Conservation (phyloP, 2,888 invertebrate genomes). For the Hedychridium roseum region DNA sequence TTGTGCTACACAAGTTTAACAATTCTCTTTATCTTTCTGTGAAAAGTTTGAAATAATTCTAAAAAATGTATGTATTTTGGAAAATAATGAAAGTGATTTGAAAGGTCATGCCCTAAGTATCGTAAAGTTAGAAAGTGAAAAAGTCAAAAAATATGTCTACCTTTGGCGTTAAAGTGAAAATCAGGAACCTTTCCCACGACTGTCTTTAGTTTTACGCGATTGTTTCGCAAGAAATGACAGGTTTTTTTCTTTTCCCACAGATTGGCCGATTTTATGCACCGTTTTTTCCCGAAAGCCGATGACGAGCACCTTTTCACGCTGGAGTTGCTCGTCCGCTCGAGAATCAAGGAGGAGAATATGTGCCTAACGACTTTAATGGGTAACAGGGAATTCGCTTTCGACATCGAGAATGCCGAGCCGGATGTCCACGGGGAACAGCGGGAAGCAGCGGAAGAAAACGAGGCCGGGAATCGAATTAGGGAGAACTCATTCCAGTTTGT, state of each 20-base stretch:
- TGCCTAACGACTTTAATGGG: constrained; percentile 69
- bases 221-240: not conserved
- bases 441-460: constrained; percentile 46
- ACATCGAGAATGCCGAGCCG: constrained; percentile 43
- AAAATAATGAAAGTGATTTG: not conserved
- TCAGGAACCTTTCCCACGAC: no score
- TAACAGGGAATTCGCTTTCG: constrained; percentile 56
- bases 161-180: no score
- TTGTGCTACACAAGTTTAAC: no score
- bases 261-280: constrained; percentile 82
- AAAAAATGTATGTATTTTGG: not conserved
- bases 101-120: not conserved
- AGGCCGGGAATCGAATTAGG: constrained; percentile 61
- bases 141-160: no score
- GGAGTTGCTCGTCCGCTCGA: constrained; percentile 71
- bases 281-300: constrained; percentile 76
- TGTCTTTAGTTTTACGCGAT: no score
- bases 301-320: constrained; percentile 83
- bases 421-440: constrained; percentile 26
- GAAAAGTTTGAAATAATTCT: no score
- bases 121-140: no score
- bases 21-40: no score
- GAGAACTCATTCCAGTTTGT: constrained; percentile 74
- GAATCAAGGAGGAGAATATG: constrained; percentile 66
- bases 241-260: constrained; percentile 43